Evolutionary conservation across 2,888 invertebrate species (phyloP), one percentile per base, ranked within the genome.

Genomic region (Nasonia oneida): DNA sequence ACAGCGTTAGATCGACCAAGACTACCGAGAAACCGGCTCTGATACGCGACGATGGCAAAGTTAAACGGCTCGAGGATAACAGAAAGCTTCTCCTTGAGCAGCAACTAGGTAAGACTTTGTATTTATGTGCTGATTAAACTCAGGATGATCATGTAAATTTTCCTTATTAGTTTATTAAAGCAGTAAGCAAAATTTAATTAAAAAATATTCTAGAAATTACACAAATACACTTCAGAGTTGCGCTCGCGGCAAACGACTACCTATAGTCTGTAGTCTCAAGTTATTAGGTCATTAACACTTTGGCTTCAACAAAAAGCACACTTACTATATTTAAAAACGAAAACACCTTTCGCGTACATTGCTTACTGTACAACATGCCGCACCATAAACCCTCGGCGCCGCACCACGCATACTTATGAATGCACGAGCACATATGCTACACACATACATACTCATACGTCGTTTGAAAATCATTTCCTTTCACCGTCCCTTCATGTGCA

Each of bases 1-100:
- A 98, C 92, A 98, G 97, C 3, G 96, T 98, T 0, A 94, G 98
- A 37, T 96, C 96, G 0, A 97, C 97, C 15, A 95, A 96, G 8
- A 96, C 97, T 23, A 96, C 96, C 37, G 97, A 97, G 89, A 96
- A 96, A 87, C 95, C 95, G 3, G 92, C 93, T 53, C 89, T 93
- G 84, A 96, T 96, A 2, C 95, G 97, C 0, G 95, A 96, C 0
- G 93, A 93, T 81, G 91, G 92, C 23, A 95, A 96, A 37, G 96
- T 98, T 78, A 95, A 95, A 88, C 97, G 98, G 91, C 93, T 98
- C 67, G 98, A 98, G 92, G 97, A 98, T 88, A 97, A 98, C 12
- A 95, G 98, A 82, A 97, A 97, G 91, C 94, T 97, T 90, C 96
- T 98, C 95, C 93, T 98, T 57, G 97, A 98, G 91, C 96, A 98